phyloP scores from a whole-genome alignment of 2,113 vertebrate species.

The Tringa solitaria region DNA sequence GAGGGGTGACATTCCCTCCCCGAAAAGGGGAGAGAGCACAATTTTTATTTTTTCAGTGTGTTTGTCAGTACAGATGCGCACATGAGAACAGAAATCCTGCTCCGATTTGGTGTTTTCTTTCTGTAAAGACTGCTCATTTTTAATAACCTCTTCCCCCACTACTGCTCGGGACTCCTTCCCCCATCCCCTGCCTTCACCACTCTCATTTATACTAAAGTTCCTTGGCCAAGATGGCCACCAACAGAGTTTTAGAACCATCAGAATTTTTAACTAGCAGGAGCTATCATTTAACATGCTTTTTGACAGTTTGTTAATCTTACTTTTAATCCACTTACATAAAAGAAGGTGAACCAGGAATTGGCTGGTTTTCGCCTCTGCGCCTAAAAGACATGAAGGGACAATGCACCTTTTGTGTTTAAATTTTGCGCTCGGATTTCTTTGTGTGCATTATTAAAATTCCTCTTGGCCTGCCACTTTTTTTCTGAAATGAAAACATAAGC shows the following conservation, averaged over 20 bases:
- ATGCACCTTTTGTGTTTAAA: slow-evolving; percentile 64
- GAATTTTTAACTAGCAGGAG: slow-evolving; percentile 50
- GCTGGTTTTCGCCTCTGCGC: background rate
- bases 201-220: slow-evolving; percentile 44
- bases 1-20: background rate
- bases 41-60: background rate
- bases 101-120: background rate
- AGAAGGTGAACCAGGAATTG: slow-evolving; percentile 55
- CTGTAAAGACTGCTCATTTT: background rate
- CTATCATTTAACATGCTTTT: slow-evolving; percentile 59
- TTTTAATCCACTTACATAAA: slow-evolving; percentile 65
- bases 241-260: slow-evolving; percentile 54
- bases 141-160: background rate
- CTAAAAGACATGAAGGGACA: slow-evolving; percentile 36
- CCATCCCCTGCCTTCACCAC: slow-evolving; percentile 1
- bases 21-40: background rate
- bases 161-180: background rate
- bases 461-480: slow-evolving; percentile 2
- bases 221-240: slow-evolving; percentile 66
- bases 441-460: slow-evolving; percentile 54
- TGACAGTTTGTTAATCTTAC: slow-evolving; percentile 65
- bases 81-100: background rate
- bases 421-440: slow-evolving; percentile 65
- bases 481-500: slow-evolving; percentile 26
- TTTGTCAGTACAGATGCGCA: background rate